Percentiles rank a stretch among this genome's conserved stretches.
phyloP scores from a whole-genome alignment of 2,888 invertebrate genomes.

The Metalampra italica region DNA sequence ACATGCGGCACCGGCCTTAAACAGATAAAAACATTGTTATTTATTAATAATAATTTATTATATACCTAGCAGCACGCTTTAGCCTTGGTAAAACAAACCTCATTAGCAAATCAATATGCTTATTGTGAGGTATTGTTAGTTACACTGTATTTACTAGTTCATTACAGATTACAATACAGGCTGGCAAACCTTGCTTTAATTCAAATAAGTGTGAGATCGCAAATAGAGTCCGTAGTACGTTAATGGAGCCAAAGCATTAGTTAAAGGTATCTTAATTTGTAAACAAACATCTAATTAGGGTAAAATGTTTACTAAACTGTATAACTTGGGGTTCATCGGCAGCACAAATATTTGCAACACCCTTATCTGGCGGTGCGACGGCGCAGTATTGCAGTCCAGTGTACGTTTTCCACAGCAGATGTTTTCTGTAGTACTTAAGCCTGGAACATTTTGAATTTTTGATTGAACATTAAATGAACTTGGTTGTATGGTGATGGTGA shows the following conservation, averaged over 20 bases:
- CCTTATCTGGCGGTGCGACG: conserved; percentile 86
- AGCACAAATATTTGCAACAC: conserved; percentile 72
- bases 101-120: neutral
- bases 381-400: conserved; percentile 91
- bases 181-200: neutral
- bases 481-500: neutral
- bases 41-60: conserved; percentile 14
- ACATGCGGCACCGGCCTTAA: conserved; percentile 63
- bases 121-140: neutral
- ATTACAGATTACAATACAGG: neutral
- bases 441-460: conserved; percentile 53
- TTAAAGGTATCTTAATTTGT: too few relatives aligned
- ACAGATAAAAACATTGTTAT: conserved; percentile 32
- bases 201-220: too few relatives aligned
- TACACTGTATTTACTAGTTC: neutral
- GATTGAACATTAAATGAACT: neutral
- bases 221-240: too few relatives aligned
- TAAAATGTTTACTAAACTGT: conserved; percentile 76
- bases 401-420: conserved; percentile 92
- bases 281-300: too few relatives aligned
- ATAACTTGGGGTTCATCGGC: conserved; percentile 85
- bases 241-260: too few relatives aligned
- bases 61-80: neutral
- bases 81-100: neutral
- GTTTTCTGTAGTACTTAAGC: conserved; percentile 84